Evolutionary conservation across 2,113 vertebrate species (phyloP), one percentile per base, ranked within the genome.

Genomic region (Gadus macrocephalus): DNA sequence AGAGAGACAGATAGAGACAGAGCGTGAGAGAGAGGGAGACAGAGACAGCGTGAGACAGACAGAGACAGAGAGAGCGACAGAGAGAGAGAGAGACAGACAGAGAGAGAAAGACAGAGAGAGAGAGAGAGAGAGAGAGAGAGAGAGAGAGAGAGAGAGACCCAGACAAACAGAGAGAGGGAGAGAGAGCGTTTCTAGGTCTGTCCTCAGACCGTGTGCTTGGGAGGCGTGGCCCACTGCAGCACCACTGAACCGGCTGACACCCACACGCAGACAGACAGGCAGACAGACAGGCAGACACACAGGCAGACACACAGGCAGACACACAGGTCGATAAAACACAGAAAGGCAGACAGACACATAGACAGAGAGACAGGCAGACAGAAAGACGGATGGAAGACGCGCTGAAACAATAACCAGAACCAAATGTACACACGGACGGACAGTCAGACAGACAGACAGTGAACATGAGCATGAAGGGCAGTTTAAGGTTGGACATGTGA

Each of bases 151-250:
- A 3, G 22, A 11, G 64, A 42, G 27, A 63, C n/a, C n/a, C n/a
- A n/a, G 65, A 55, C n/a, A 67, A 19, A 67, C 11, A 55, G 27
- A 58, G 20, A 11, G 64, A 66, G 59, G 53, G 53, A 61, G 38
- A 73, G 20, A 20, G n/a, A 28, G 62, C 3, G 66, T 70, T 65
- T 69, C 17, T 9, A 60, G 55, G 68, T 42, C 11, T 63, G 56
- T 28, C 35, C 77, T 72, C 73, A 67, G 67, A 70, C 71, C 76
- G 78, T 70, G 74, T 77, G 78, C 75, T 87, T 85, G 80, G 81
- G 83, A 90, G 87, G 83, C 79, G 81, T 83, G 82, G 84, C 85
- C 75, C 78, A 81, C 82, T 88, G 89, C 85, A 82, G 82, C 82
- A 86, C 56, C 72, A 14, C 74, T 55, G 70, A 77, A 76, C 64